phyloP scores from a whole-genome alignment of 2,113 vertebrate species.

The Gracilinanus agilis region DNA sequence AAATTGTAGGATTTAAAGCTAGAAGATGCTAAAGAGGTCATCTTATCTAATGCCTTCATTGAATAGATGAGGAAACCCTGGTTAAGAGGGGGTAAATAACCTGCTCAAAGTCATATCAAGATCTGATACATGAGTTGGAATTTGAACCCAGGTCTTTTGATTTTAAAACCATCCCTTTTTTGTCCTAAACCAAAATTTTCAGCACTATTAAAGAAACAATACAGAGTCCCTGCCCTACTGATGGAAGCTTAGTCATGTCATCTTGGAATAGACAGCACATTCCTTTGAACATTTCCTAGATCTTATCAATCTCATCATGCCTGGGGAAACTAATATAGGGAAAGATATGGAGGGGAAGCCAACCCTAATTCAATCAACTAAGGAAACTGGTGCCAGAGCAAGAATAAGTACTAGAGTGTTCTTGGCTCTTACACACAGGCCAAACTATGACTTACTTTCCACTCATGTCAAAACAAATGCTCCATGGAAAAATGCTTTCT shows the following conservation, averaged over 20 bases:
- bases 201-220: neutral
- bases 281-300: neutral
- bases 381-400: neutral
- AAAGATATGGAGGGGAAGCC: neutral
- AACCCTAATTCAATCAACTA: neutral
- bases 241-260: neutral
- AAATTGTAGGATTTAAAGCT: neutral
- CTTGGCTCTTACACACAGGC: neutral
- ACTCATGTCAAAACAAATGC: neutral
- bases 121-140: neutral
- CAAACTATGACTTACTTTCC: neutral
- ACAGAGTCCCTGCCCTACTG: neutral
- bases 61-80: neutral
- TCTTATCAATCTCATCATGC: neutral
- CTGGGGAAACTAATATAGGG: neutral
- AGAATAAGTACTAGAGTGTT: neutral
- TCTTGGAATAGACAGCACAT: neutral
- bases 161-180: neutral
- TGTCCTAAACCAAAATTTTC: neutral
- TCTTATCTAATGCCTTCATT: neutral
- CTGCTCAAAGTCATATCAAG: neutral
- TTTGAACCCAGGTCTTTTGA: neutral
- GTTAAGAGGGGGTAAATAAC: neutral
- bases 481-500: slow-evolving; percentile 3
- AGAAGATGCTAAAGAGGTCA: neutral